Evolutionary conservation across 2,888 invertebrate species (phyloP), one percentile per base, ranked within the genome.

Genomic region (Thymelicus lineola): DNA sequence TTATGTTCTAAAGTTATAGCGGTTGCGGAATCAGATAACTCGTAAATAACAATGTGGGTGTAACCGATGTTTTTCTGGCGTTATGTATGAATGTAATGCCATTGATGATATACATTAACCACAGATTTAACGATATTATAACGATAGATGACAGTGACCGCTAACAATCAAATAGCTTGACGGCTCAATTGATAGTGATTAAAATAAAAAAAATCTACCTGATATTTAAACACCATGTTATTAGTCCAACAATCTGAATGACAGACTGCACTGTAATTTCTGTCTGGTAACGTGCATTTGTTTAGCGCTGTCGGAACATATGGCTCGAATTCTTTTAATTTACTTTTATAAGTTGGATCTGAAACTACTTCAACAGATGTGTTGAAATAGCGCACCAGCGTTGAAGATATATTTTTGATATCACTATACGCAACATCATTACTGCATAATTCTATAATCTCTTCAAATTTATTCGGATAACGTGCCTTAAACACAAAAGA

Each of bases 241-340:
- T 88, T 90, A 72, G 80, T 86, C 91, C 90, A 91, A 76, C 86
- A 86, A 73, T 91, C 89, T n/a, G 84, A 87, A 66, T 91, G 91
- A 76, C 90, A 89, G 76, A 91, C 81, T 48, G 79, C 77, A 64
- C 85, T 84, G 66, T 86, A 83, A 17, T 76, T 68, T 70, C 74
- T 69, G 58, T 78, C 76, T 36, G 82, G 77, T 70, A 76, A 79
- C 10, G 85, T 82, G 73, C 85, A 85, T 79, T 85, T 86, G 74
- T 84, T 78, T 71, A 89, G 75, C 71, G 86, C 77, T 14, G 76
- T 74, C 63, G 82, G 74, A 74, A 91, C 82, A 63, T 85, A 74
- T 20, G 85, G 80, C 57, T 80, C 71, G 50, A 86, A 77, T 65
- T 74, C 78, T 66, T 78, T 75, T 65, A 90, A 79, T 75, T 82